These are phyloP conservation scores for Hydriomena furcata DNA, from an alignment of 2,888 invertebrate species.

Conservation along the genomic window DNA sequence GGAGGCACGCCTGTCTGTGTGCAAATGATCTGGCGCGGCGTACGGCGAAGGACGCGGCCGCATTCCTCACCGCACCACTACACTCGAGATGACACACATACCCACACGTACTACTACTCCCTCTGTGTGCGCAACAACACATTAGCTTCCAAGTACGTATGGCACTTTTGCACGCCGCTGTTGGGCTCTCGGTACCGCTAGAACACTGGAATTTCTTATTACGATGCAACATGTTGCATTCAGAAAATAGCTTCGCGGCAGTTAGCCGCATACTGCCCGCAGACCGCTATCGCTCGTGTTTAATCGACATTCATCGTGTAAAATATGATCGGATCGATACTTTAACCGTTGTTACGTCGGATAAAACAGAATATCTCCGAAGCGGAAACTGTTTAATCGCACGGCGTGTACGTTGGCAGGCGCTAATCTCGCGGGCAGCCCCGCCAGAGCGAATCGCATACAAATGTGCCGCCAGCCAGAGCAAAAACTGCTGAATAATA, in stretches of 20 bases:
- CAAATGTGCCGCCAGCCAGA: conserved; percentile 67
- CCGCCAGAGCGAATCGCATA: conserved; percentile 75
- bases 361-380: conserved; percentile 48
- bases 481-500: conserved; percentile 79
- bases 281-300: conserved; percentile 41
- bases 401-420: conserved; percentile 58
- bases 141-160: conserved; percentile 62
- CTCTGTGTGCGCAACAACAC: conserved; percentile 49
- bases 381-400: conserved; percentile 74
- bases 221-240: conserved; percentile 62
- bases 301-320: conserved; percentile 33
- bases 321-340: conserved; percentile 33
- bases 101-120: conserved; percentile 55
- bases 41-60: conserved; percentile 81
- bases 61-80: conserved; percentile 74
- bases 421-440: conserved; percentile 72
- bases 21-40: conserved; percentile 76
- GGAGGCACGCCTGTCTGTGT: conserved; percentile 67
- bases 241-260: conserved; percentile 53
- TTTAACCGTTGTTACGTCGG: conserved; percentile 27
- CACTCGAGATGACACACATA: conserved; percentile 74
- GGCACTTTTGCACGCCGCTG: conserved; percentile 59
- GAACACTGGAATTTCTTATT: conserved; percentile 65
- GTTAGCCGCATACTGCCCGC: conserved; percentile 45
- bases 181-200: conserved; percentile 55